Base-by-base conservation (phyloP, 2,888 invertebrate genomes). In the Torymus texanus region DNA sequence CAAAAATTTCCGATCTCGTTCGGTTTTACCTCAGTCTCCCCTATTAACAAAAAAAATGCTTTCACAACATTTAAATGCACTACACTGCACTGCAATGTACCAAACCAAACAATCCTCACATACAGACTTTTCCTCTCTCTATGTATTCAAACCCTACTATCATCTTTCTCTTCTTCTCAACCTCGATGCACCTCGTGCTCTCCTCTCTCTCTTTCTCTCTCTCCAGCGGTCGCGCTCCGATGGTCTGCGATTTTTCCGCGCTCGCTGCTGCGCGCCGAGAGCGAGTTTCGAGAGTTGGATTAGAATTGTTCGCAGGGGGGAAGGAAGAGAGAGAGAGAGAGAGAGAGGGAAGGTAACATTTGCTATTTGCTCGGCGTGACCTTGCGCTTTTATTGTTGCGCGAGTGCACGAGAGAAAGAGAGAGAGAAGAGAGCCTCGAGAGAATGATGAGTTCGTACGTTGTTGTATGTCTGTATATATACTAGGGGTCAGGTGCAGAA, bases 321-420 rank as follows among this genome's bases (percentile, higher is more conserved):
- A 8, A 8, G 21, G 2, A 2, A 21, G 21, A 21, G 55, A 14
- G 53, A 58, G 53, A 50, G 61, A 50, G 61, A 14, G 18, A 53
- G 41, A 58, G 29, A 10, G 79, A 71, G 53, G 50, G 62, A 58
- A 70, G 70, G 59, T 67, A 59, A 59, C n/a, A 66, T 72, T 78
- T 55, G 66, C 66, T 59, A 51, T 70, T 76, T 59, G 66, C 72
- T 72, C 53, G 53, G 18, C 61, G 70, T 72, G 72, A 78, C 66
- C 78, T 78, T 78, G 78, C 72, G 66, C 59, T 72, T 78, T 72
- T 78, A 78, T 78, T 72, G 59, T 76, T 70, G 41, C 5, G 41
- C 41, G 41, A 41, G 41, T 29, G 29, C 67, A 21, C 16, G n/a
- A 21, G 65, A 18, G 29, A n/a, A 8, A 8, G 10, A 41, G 41